Percentiles rank a stretch among this genome's conserved stretches.
Conservation (phyloP, 2,113 vertebrate species). For the Onychostoma macrolepis region DNA sequence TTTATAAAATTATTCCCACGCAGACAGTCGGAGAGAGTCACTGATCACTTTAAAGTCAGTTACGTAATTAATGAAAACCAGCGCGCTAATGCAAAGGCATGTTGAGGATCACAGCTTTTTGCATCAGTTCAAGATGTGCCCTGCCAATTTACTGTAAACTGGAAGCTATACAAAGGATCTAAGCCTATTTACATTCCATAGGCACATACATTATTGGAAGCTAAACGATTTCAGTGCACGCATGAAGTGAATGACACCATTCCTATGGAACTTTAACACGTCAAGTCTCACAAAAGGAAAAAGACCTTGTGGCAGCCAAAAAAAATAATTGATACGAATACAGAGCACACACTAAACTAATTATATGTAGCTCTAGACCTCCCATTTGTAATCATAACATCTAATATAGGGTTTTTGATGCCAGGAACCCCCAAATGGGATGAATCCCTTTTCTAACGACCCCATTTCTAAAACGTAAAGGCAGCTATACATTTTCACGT, state of each 20-base stretch:
- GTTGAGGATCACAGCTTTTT: constrained; percentile 55
- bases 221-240: constrained; percentile 55
- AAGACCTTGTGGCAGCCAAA: constrained; percentile 6
- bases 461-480: background rate
- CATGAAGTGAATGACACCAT: constrained; percentile 49
- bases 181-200: constrained; percentile 58
- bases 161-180: constrained; percentile 60
- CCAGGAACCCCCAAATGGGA: background rate
- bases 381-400: background rate
- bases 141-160: constrained; percentile 60
- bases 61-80: constrained; percentile 59
- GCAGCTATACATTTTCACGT: background rate
- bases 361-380: background rate
- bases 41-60: constrained; percentile 50
- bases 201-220: constrained; percentile 60
- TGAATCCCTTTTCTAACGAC: background rate
- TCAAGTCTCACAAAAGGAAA: background rate
- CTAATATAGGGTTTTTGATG: background rate
- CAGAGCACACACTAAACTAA: constrained; percentile 25
- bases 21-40: constrained; percentile 39
- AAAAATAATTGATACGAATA: constrained; percentile 17
- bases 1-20: constrained; percentile 45
- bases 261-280: constrained; percentile 43
- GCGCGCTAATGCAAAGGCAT: constrained; percentile 33
- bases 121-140: constrained; percentile 60